Base-by-base conservation (phyloP, 2,888 invertebrate species). In the Coleophora flavipennella region DNA sequence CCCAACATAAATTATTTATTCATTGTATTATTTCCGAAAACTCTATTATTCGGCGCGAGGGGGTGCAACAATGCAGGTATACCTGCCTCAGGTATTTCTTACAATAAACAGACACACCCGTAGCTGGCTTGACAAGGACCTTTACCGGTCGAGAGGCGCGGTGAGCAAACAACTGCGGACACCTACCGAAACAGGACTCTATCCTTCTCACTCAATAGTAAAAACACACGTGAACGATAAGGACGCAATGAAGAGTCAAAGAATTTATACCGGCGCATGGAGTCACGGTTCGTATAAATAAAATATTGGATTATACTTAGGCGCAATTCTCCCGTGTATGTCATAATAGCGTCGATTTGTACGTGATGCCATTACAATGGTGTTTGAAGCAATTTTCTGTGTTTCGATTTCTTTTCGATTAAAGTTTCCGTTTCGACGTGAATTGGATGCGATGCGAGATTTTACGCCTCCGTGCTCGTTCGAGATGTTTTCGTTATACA, bases 291-390 rank as follows among this genome's bases (percentile, higher is more conserved):
- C 72, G 64, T 73, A 81, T 81, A 79, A 79, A 81, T 80, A 83
- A 79, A 79, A 81, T 80, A 83, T 83, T 83, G 83, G 83, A 81
- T 83, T 83, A 83, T 78, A 75, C 62, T 81, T 73, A 78, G 78
- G 77, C 73, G 79, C 77, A 78, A 79, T 81, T 78, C 78, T 69
- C 57, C 58, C 65, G 62, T 68, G 76, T 76, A 77, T 81, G 83
- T 83, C 81, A 83, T 83, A 84, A 84, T 83, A 76, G 69, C 75
- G 49, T 61, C 73, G 79, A 79, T 84, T 81, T 59, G 69, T 81
- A 84, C 83, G 84, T 84, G 84, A 83, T 81, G 75, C 73, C 65
- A 84, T 84, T 83, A 83, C 78, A 76, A 81, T 78, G 62, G 57
- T 53, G 57, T 57, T 70, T 75, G 64, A 72, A 52, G 57, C 57